A percentile compares a stretch with the other conserved stretches of the same genome.
phyloP scores from a whole-genome alignment of 2,113 vertebrate genomes.

The Petrocephalus zakoni region DNA sequence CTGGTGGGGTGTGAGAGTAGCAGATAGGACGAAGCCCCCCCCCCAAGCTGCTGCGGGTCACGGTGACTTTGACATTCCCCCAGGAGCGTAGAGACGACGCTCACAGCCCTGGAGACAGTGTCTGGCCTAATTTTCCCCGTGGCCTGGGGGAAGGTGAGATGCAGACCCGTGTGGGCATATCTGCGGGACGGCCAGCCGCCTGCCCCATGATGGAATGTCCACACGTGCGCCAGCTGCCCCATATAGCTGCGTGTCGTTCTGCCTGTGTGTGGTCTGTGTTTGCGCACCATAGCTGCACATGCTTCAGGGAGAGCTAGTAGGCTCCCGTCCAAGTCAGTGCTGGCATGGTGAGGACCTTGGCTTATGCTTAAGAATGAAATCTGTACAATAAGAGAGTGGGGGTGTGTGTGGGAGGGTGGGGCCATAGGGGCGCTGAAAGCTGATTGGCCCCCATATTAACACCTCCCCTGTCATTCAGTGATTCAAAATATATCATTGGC shows the following conservation, averaged over 20 bases:
- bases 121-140: constrained; percentile 46
- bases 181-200: background rate
- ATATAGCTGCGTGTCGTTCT: background rate
- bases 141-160: constrained; percentile 47
- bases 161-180: background rate
- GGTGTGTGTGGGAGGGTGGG: background rate
- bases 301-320: background rate
- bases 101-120: constrained; percentile 3
- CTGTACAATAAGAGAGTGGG: background rate
- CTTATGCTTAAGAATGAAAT: background rate
- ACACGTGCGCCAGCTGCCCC: background rate
- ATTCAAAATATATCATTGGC: background rate
- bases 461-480: background rate
- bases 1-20: background rate
- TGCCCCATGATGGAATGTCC: background rate
- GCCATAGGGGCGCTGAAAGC: background rate
- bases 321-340: background rate
- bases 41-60: background rate
- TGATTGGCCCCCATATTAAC: background rate
- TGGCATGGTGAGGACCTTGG: background rate
- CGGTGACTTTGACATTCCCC: background rate
- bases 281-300: background rate
- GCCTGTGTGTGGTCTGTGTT: background rate
- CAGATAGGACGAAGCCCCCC: no score
- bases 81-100: background rate